These are phyloP conservation scores for Limonius californicus DNA, from an alignment of 1,140 invertebrate genomes.

Conservation along the genomic window DNA sequence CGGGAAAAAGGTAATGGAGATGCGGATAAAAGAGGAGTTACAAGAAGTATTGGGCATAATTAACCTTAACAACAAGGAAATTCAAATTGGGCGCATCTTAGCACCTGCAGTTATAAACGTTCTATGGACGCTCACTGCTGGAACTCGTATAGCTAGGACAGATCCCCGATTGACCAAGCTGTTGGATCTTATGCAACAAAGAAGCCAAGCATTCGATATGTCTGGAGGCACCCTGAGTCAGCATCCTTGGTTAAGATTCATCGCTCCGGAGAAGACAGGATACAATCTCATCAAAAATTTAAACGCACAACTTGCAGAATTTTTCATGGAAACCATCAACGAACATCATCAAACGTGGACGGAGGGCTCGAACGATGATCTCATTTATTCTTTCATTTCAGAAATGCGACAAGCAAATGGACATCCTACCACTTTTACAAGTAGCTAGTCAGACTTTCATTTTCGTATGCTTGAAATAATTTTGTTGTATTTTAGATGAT, in stretches of 20 bases:
- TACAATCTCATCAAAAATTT: constrained; percentile 63
- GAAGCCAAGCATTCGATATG: constrained; percentile 65
- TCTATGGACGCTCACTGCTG: constrained; percentile 68
- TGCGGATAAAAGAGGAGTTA: constrained; percentile 57
- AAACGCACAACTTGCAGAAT: constrained; percentile 56
- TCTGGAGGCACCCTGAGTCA: constrained; percentile 63
- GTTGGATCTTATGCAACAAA: constrained; percentile 58
- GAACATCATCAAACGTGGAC: constrained; percentile 56
- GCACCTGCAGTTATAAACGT: constrained; percentile 66
- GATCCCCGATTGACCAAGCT: constrained; percentile 57
- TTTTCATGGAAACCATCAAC: constrained; percentile 58
- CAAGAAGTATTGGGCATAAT: constrained; percentile 48
- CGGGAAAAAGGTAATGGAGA: constrained; percentile 63
- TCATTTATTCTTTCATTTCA: constrained; percentile 73
- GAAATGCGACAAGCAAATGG: constrained; percentile 55
- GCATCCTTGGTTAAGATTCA: constrained; percentile 65
- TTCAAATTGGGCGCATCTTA: constrained; percentile 39
- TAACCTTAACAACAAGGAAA: constrained; percentile 28
- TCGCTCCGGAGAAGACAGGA: constrained; percentile 63
- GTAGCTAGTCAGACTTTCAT: too few species aligned
- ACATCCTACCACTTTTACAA: constrained; percentile 52
- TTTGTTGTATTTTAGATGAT: constrained; percentile 51
- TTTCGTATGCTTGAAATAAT: too few species aligned
- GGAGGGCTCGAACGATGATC: constrained; percentile 55
- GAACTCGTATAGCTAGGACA: constrained; percentile 50